Percentiles rank a stretch among this genome's conserved stretches.
Evolutionary conservation across 1,140 invertebrate species (phyloP).

Genomic region (Streblospio benedicti): DNA sequence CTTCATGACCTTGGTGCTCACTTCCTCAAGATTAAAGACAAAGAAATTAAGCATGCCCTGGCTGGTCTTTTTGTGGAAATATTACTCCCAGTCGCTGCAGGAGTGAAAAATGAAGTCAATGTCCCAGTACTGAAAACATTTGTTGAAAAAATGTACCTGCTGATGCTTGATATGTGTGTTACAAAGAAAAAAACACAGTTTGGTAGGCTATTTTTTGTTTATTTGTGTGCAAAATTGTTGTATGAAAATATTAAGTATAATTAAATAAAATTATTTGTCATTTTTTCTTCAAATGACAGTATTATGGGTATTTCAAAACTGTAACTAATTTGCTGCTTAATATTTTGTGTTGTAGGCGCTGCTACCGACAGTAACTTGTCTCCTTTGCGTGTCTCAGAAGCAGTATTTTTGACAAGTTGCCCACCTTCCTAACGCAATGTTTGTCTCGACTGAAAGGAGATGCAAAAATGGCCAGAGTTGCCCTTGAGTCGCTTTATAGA

Average conservation of each 20-base stretch:
- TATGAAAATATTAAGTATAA: background rate
- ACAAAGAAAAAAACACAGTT: conserved; percentile 96
- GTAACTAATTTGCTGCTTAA: too few species aligned
- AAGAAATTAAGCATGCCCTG: conserved; percentile 95
- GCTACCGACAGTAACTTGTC: conserved; percentile 89
- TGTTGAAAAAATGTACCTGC: conserved; percentile 93
- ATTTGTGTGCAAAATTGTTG: conserved; percentile 8
- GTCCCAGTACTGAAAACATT: conserved; percentile 98
- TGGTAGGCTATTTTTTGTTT: conserved; percentile 48
- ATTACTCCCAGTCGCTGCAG: conserved; percentile 91
- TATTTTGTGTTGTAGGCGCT: conserved; percentile 67
- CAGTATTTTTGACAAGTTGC: conserved; percentile 98
- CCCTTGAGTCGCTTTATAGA: conserved; percentile 64
- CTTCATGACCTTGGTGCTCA: conserved; percentile 97
- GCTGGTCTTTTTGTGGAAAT: conserved; percentile 98
- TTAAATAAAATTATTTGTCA: background rate
- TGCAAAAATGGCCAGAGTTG: conserved; percentile 93
- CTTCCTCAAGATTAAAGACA: conserved; percentile 91
- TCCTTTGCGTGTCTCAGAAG: conserved; percentile 95
- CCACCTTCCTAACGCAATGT: conserved; percentile 95
- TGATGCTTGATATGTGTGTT: conserved; percentile 90
- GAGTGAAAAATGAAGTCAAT: conserved; percentile 97
- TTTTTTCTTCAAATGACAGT: background rate
- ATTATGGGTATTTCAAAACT: too few species aligned
- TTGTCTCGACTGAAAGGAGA: conserved; percentile 97